Evolutionary conservation across 2,113 vertebrate genomes (phyloP), one percentile per base, ranked within the genome.

Genomic region (Tyto alba): DNA sequence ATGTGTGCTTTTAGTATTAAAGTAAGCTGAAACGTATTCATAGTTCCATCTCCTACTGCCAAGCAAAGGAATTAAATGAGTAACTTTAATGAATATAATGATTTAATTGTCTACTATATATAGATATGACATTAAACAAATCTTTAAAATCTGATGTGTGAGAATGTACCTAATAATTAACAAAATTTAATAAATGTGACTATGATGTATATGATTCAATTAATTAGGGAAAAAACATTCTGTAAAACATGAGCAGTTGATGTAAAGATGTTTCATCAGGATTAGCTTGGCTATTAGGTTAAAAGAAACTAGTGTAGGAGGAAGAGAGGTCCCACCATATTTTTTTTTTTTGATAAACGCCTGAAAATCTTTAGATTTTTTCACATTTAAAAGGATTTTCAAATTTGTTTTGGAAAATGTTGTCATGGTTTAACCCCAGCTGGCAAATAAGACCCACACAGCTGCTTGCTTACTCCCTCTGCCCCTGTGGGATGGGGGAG

Each of bases 101-200:
- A 93, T 67, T 84, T 74, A 26, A 21, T 90, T 91, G 89, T 95
- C 47, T 91, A 29, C 63, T 32, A 9, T 71, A 30, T 89, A 88
- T 89, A 93, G 95, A 88, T 76, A 32, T 83, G 57, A 71, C 86
- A 93, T 80, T 95, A 79, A 97, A 88, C 64, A 95, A 82, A 84
- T 95, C 79, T 94, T 76, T 89, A 88, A 74, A 78, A 86, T 86
- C 93, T 89, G 85, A 68, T 30, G 23, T 91, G 92, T 80, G 57
- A 92, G 85, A 88, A 95, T 29, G 47, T 94, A 91, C 69, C 73
- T 92, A 93, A 85, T 78, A 95, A 93, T 89, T 95, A 91, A 86
- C 53, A 93, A 94, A 93, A 89, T 40, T 79, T 96, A 85, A 91
- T 95, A 94, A 94, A 92, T 95, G 55, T 95, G 92, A 94, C 59